phyloP scores from a whole-genome alignment of 2,113 vertebrate genomes.

The Puffinus mauretanicus region DNA sequence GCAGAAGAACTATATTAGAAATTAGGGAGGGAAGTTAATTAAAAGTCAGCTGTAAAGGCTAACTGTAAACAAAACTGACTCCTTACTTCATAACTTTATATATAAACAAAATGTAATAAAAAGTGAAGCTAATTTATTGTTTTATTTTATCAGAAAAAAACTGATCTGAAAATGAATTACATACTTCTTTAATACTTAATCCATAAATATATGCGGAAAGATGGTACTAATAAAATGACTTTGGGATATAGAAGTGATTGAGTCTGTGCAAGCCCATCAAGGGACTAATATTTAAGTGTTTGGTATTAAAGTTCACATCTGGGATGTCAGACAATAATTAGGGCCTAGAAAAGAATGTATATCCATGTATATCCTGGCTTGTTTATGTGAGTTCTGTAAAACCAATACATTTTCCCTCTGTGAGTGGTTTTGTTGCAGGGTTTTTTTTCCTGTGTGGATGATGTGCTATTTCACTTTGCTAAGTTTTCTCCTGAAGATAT shows the following conservation, averaged over 20 bases:
- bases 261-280: not conserved
- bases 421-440: not conserved
- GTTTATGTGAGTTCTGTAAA: not conserved
- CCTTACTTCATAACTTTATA: not conserved
- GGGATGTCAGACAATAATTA: not conserved
- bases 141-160: not conserved
- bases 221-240: not conserved
- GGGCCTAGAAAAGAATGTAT: not conserved
- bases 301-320: not conserved
- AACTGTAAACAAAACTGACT: not conserved
- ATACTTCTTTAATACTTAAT: not conserved
- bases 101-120: not conserved
- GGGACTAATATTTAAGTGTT: not conserved
- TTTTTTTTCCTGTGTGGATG: not conserved
- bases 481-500: not conserved
- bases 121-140: not conserved
- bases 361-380: not conserved
- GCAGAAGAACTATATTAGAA: not conserved
- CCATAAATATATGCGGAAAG: not conserved
- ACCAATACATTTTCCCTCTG: not conserved
- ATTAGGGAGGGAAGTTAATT: not conserved
- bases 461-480: not conserved
- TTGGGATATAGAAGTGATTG: not conserved
- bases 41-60: not conserved
- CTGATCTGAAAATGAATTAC: not conserved